phyloP scores from a whole-genome alignment of 2,888 invertebrate species.

The Pocota personata region DNA sequence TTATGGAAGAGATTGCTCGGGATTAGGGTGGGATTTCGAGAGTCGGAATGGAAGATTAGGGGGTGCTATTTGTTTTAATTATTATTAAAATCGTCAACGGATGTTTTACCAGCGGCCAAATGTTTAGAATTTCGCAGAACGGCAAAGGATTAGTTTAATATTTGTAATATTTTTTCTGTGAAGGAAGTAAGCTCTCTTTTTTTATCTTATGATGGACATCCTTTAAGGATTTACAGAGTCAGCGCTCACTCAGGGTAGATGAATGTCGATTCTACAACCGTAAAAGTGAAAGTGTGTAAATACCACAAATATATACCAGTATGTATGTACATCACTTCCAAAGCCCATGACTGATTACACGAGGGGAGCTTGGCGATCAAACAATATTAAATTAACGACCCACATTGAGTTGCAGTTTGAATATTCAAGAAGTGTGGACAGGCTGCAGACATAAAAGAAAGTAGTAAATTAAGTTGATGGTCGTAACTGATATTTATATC shows the following conservation, averaged over 20 bases:
- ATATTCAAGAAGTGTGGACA: background rate
- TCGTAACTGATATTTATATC: background rate
- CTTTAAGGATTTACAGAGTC: background rate
- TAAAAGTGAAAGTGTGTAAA: no score
- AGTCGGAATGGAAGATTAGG: background rate
- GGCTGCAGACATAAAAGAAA: background rate
- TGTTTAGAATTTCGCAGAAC: background rate
- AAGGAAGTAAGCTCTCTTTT: background rate
- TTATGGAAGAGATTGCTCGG: background rate
- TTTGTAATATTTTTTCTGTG: background rate
- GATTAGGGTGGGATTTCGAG: background rate
- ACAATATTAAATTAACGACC: background rate
- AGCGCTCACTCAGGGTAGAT: background rate
- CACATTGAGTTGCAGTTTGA: background rate
- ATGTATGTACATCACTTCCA: background rate
- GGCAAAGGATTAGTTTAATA: background rate
- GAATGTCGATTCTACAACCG: background rate
- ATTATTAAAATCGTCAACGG: background rate
- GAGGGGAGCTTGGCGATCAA: background rate
- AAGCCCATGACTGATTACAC: background rate
- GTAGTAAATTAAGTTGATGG: background rate
- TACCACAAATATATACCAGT: no score
- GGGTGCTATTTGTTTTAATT: constrained; percentile 15
- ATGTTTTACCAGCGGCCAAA: background rate
- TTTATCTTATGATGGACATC: background rate